phyloP scores from a whole-genome alignment of 2,888 invertebrate genomes.

The Orthosia cruda region DNA sequence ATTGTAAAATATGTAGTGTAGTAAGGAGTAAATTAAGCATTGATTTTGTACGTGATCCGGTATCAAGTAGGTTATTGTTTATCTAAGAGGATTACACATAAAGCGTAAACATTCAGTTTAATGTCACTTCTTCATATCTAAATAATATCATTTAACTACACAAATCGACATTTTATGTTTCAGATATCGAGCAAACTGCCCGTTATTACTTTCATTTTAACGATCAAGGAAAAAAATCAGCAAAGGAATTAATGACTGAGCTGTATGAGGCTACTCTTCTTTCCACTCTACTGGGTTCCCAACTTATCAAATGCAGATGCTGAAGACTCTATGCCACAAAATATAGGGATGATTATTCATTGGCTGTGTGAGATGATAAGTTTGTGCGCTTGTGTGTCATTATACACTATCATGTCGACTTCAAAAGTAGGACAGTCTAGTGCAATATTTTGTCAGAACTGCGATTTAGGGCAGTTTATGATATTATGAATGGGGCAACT shows the following conservation, averaged over 20 bases:
- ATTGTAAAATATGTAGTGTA: too few species aligned
- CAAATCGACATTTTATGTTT: constrained; percentile 30
- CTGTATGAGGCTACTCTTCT: constrained; percentile 38
- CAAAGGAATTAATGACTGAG: constrained; percentile 50
- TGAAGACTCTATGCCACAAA: fast-evolving
- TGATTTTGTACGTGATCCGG: too few species aligned
- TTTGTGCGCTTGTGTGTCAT: constrained; percentile 49
- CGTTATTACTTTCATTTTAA: constrained; percentile 49
- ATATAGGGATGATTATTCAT: background rate
- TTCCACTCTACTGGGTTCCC: constrained; percentile 25
- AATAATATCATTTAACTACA: background rate
- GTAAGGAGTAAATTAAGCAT: too few species aligned
- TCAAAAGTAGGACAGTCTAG: constrained; percentile 63
- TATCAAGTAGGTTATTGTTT: too few species aligned
- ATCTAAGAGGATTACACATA: background rate
- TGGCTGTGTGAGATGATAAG: background rate
- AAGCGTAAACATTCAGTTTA: background rate
- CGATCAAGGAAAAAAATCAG: constrained; percentile 55
- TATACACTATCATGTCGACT: constrained; percentile 61
- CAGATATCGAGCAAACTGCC: constrained; percentile 39
- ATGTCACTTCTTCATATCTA: background rate
- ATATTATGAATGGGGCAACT: constrained; percentile 27
- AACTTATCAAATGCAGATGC: background rate
- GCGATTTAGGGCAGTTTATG: constrained; percentile 30
- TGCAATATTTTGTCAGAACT: constrained; percentile 66